A percentile compares a stretch with the other conserved stretches of the same genome.
These are phyloP conservation scores for Scatophagus argus DNA, from an alignment of 2,113 vertebrate genomes.

Conservation along the genomic window DNA sequence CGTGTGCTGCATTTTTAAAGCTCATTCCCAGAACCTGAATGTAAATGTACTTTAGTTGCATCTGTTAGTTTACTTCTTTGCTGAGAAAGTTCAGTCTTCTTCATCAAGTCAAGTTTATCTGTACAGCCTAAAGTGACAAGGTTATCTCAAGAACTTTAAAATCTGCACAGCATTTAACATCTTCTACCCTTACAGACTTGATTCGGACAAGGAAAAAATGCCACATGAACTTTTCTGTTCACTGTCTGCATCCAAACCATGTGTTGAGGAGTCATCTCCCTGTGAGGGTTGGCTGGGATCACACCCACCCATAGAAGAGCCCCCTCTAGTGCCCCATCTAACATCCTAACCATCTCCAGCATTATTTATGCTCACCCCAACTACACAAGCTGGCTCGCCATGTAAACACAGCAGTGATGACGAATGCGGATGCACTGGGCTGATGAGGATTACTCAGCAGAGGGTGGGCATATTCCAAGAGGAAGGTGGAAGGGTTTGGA, in stretches of 20 bases:
- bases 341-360: neutral
- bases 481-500: neutral
- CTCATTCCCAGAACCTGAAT: neutral
- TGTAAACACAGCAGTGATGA: conserved; percentile 63
- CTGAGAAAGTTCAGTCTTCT: neutral
- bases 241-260: conserved; percentile 27
- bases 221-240: conserved; percentile 27
- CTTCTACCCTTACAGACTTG: neutral
- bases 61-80: neutral
- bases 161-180: neutral
- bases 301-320: conserved; percentile 54
- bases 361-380: neutral
- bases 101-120: neutral
- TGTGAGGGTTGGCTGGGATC: conserved; percentile 2
- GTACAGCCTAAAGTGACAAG: neutral
- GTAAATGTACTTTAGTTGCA: neutral
- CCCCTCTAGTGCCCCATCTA: conserved; percentile 64
- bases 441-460: conserved; percentile 34
- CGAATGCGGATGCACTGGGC: conserved; percentile 53
- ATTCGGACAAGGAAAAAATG: neutral
- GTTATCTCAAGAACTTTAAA: neutral
- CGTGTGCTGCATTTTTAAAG: neutral
- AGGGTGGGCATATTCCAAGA: neutral
- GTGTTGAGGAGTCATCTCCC: conserved; percentile 40
- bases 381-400: conserved; percentile 16